Evolutionary conservation across 2,888 invertebrate genomes (phyloP).

Genomic region (Lithophane socia): DNA sequence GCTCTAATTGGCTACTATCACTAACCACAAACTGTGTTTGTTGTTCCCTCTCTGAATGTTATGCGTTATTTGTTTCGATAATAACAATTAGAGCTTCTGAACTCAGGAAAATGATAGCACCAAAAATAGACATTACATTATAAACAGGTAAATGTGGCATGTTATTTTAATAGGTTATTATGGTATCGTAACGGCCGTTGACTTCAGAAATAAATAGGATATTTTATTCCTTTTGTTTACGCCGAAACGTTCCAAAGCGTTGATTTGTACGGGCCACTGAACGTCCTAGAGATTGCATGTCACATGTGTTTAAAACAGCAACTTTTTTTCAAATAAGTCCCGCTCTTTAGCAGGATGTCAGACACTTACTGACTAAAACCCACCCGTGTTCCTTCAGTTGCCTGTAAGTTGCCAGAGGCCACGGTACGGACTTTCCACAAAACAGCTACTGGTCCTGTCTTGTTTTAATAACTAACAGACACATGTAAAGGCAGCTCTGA

Average conservation of each 20-base stretch:
- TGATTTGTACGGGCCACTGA: neutral
- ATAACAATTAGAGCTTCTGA: slow-evolving; percentile 33
- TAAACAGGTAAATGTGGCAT: slow-evolving; percentile 50
- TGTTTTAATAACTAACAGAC: neutral
- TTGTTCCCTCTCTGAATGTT: slow-evolving; percentile 36
- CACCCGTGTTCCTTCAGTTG: no score
- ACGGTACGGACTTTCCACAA: neutral
- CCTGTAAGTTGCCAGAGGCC: no score
- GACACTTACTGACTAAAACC: no score
- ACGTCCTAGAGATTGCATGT: no score
- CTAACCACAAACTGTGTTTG: slow-evolving; percentile 47
- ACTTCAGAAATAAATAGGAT: neutral
- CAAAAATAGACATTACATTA: slow-evolving; percentile 42
- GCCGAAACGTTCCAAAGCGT: neutral
- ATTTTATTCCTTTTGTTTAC: neutral
- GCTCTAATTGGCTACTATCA: slow-evolving; percentile 59
- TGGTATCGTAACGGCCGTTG: slow-evolving; percentile 1
- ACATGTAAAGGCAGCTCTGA: neutral
- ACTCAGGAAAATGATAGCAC: slow-evolving; percentile 39
- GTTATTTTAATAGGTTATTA: slow-evolving; percentile 25
- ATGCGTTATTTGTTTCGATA: slow-evolving; percentile 52
- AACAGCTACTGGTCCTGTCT: no score
- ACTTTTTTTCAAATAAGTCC: no score
- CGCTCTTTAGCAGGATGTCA: no score
- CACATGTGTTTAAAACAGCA: neutral